Evolutionary conservation across 2,888 invertebrate species (phyloP).

Genomic region (Antitype chi): DNA sequence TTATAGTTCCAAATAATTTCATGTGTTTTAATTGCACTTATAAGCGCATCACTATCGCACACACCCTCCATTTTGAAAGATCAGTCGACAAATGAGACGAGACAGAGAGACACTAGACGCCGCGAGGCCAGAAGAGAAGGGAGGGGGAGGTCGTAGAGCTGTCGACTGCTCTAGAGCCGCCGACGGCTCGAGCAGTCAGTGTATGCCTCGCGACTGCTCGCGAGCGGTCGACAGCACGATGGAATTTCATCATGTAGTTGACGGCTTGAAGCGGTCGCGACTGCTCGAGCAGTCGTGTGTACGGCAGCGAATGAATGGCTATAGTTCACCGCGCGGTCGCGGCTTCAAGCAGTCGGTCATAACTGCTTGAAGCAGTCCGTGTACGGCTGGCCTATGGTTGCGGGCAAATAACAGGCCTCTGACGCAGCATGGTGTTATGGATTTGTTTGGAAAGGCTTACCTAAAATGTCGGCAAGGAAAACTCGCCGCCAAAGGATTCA

Average conservation of each 20-base stretch:
- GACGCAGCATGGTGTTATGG: too few relatives aligned
- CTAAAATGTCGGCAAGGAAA: too few relatives aligned
- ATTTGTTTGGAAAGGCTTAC: too few relatives aligned
- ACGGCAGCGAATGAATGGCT: constrained; percentile 62
- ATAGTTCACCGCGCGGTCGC: constrained; percentile 50
- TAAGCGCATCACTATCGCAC: constrained; percentile 59
- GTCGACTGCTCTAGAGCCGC: constrained; percentile 7
- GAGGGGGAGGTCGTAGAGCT: constrained; percentile 12
- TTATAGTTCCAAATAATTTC: constrained; percentile 63
- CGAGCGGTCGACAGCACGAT: not conserved
- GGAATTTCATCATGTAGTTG: constrained; percentile 37
- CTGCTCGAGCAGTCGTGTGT: constrained; percentile 65
- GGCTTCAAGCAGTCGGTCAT: constrained; percentile 39
- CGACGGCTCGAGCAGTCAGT: constrained; percentile 7
- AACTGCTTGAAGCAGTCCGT: constrained; percentile 6
- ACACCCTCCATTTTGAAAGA: constrained; percentile 55
- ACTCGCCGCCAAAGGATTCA: too few relatives aligned
- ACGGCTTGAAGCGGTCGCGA: constrained; percentile 66
- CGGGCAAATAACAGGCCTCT: too few relatives aligned
- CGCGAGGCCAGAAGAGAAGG: not conserved
- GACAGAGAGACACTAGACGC: constrained; percentile 1
- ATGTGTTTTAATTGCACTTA: constrained; percentile 49
- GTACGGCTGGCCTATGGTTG: not conserved
- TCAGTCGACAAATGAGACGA: constrained; percentile 14
- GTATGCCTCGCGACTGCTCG: too few relatives aligned